phyloP scores from a whole-genome alignment of 92 coral and sea anemone genomes.

The Nematostella vectensis region DNA sequence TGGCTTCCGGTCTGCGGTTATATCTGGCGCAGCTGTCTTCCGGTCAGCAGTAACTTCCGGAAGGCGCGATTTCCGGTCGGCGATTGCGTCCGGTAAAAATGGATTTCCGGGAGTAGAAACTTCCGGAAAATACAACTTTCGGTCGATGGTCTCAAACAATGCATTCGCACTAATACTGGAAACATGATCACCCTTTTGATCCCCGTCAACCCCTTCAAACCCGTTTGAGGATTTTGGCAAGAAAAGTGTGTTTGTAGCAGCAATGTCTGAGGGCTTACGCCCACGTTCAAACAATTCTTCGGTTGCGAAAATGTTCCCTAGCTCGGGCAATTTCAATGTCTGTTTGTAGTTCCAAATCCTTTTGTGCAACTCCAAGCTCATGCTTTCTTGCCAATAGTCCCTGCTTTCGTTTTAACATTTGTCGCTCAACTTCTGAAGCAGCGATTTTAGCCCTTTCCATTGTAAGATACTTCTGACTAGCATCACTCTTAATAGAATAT shows the following conservation, averaged over 20 bases:
- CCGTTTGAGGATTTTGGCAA: background rate
- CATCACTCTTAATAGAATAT: background rate
- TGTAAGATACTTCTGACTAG: slow-evolving; percentile 3
- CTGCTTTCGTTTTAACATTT: slow-evolving; percentile 22
- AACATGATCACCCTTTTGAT: background rate
- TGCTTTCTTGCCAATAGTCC: slow-evolving; percentile 16
- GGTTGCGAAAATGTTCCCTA: slow-evolving; percentile 19
- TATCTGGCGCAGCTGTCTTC: background rate
- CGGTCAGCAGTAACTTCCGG: background rate
- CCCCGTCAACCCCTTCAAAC: background rate
- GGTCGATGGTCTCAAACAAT: background rate
- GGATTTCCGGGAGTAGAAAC: background rate
- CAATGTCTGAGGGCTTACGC: background rate
- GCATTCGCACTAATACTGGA: background rate
- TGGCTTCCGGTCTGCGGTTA: background rate
- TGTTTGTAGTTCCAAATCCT: slow-evolving; percentile 24
- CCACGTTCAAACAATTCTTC: slow-evolving; percentile 3
- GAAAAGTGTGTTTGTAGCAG: background rate
- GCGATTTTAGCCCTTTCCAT: slow-evolving; percentile 52
- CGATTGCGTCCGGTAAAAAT: background rate
- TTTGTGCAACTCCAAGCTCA: slow-evolving; percentile 32
- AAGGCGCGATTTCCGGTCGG: background rate
- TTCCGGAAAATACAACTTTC: background rate
- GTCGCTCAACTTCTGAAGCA: slow-evolving; percentile 36
- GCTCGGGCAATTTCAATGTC: slow-evolving; percentile 46